These are phyloP conservation scores for Gallinago undulata DNA, from an alignment of 2,113 vertebrate species.

Conservation along the genomic window DNA sequence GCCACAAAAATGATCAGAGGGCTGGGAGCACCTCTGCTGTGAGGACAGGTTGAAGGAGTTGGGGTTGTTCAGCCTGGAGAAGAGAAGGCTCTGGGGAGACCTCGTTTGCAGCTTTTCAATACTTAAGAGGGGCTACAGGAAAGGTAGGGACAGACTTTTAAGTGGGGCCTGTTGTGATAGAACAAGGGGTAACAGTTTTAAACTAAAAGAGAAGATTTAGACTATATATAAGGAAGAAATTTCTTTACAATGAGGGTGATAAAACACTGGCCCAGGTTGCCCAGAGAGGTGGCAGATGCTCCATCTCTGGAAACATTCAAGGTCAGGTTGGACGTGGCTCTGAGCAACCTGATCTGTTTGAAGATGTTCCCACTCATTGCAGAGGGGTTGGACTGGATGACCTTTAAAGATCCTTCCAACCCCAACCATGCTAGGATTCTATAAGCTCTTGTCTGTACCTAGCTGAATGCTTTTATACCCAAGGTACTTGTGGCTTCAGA, in stretches of 20 bases:
- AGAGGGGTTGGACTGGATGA: neutral
- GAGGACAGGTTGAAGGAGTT: neutral
- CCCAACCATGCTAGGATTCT: neutral
- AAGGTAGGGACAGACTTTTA: neutral
- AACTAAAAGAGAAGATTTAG: neutral
- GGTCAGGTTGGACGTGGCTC: neutral
- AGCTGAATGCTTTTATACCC: neutral
- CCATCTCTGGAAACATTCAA: neutral
- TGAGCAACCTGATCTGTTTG: neutral
- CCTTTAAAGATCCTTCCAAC: neutral
- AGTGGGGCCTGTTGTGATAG: neutral
- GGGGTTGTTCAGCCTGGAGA: neutral
- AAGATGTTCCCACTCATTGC: neutral
- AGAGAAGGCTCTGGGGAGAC: neutral
- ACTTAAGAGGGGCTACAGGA: neutral
- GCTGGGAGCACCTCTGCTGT: neutral
- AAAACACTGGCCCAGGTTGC: neutral
- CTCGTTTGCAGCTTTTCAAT: neutral
- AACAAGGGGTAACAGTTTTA: neutral
- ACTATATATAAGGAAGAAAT: neutral
- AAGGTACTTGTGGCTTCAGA: accelerated
- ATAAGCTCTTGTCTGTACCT: neutral
- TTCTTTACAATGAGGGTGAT: neutral
- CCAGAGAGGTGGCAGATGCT: neutral
- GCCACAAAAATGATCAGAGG: neutral